phyloP scores from a whole-genome alignment of 2,113 vertebrate species.

The Triplophysa tibetana region DNA sequence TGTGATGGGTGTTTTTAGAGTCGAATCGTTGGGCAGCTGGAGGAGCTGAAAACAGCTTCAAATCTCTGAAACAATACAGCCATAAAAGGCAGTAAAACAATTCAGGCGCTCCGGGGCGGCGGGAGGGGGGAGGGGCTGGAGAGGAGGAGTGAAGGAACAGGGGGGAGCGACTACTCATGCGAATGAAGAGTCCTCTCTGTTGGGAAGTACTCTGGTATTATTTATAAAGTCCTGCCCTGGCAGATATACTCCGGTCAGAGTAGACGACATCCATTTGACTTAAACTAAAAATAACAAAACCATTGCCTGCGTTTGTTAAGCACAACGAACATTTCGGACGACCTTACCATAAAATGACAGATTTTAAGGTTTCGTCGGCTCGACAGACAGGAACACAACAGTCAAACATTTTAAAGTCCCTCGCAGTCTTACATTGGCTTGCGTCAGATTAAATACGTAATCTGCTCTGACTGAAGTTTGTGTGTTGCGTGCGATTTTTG shows the following conservation, averaged over 20 bases:
- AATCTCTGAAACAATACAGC: slow-evolving; percentile 57
- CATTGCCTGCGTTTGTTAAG: no score
- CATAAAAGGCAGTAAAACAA: slow-evolving; percentile 61
- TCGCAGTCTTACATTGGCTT: no score
- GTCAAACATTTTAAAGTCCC: no score
- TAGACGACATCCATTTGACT: background rate
- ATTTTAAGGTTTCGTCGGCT: no score
- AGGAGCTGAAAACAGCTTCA: slow-evolving; percentile 37
- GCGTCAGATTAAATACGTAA: no score
- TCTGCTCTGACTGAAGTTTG: no score
- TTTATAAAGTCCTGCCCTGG: slow-evolving; percentile 9
- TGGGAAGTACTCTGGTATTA: slow-evolving; percentile 19
- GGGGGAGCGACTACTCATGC: slow-evolving; percentile 34
- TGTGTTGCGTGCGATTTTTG: no score
- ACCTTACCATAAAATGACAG: no score
- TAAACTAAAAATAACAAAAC: background rate
- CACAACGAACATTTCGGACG: no score
- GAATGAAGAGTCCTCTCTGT: slow-evolving; percentile 31
- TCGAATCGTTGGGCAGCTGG: slow-evolving; percentile 42
- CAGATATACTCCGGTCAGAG: background rate
- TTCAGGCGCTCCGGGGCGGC: slow-evolving; percentile 33
- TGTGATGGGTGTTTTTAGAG: slow-evolving; percentile 23
- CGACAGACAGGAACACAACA: no score
- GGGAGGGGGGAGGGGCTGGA: slow-evolving; percentile 33
- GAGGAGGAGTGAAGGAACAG: background rate